These are phyloP conservation scores for Cataglyphis livida DNA, from an alignment of 2,888 invertebrate genomes.

Conservation along the genomic window DNA sequence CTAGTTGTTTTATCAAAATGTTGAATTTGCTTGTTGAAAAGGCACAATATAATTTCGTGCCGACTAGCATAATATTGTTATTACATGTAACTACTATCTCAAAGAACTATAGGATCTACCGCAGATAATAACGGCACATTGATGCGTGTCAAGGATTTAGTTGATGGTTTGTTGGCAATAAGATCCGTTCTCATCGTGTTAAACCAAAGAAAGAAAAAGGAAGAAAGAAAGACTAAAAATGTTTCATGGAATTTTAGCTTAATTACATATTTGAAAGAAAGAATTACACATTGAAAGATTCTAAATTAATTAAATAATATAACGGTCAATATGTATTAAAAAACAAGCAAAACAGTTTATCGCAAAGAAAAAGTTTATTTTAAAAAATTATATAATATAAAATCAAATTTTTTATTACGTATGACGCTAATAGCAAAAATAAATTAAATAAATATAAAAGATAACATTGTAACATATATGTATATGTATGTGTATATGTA, in stretches of 20 bases:
- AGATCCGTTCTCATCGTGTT: background rate
- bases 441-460: background rate
- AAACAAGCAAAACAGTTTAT: background rate
- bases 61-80: background rate
- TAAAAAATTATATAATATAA: background rate
- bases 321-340: background rate
- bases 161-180: conserved; percentile 15
- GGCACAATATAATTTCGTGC: background rate
- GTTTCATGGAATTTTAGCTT: background rate
- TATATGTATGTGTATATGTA: background rate
- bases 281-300: background rate
- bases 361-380: background rate
- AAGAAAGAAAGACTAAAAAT: background rate
- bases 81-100: conserved; percentile 4
- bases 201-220: background rate
- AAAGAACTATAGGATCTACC: conserved; percentile 54
- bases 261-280: background rate
- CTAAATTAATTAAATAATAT: background rate
- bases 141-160: conserved; percentile 71
- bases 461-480: background rate
- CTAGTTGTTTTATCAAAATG: background rate
- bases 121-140: conserved; percentile 68
- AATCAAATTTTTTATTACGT: background rate
- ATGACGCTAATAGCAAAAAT: background rate
- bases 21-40: conserved; percentile 3